Evolutionary conservation across 2,113 vertebrate species (phyloP).

Genomic region (Ariopsis seemanni): DNA sequence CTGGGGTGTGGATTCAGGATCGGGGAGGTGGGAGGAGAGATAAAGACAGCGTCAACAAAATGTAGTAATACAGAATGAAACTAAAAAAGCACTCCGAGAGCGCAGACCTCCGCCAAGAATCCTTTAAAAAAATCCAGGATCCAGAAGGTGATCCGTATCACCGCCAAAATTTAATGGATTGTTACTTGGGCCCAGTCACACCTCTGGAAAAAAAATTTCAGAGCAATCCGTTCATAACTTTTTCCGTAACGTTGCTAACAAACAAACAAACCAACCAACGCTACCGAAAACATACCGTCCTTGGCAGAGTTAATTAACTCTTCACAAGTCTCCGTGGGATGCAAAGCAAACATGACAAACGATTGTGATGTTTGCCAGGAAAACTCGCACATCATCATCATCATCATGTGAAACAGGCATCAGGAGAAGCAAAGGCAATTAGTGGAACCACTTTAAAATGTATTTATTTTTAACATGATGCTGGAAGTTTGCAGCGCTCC

Average conservation of each 20-base stretch:
- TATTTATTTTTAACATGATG: background rate
- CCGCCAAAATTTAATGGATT: too few species aligned
- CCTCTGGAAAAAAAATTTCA: too few species aligned
- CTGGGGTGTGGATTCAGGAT: background rate
- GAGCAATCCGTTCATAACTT: too few species aligned
- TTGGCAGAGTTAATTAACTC: background rate
- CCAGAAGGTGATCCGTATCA: too few species aligned
- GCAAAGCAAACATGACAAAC: conserved; percentile 52
- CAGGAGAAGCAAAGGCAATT: background rate
- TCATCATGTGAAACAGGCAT: background rate
- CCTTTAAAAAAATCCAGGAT: too few species aligned
- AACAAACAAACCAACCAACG: too few species aligned
- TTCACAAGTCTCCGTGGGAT: conserved; percentile 51
- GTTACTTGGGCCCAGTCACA: too few species aligned
- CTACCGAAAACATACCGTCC: too few species aligned
- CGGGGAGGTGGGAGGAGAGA: background rate
- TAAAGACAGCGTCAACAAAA: background rate
- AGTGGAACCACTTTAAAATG: background rate
- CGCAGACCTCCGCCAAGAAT: too few species aligned
- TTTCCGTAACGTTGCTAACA: too few species aligned
- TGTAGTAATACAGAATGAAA: conserved; percentile 14
- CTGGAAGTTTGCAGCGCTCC: background rate
- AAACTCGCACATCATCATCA: background rate
- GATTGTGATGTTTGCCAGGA: conserved; percentile 50
- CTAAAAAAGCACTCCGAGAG: too few species aligned